phyloP scores from a whole-genome alignment of 2,113 vertebrate species.

The Danio rerio region DNA sequence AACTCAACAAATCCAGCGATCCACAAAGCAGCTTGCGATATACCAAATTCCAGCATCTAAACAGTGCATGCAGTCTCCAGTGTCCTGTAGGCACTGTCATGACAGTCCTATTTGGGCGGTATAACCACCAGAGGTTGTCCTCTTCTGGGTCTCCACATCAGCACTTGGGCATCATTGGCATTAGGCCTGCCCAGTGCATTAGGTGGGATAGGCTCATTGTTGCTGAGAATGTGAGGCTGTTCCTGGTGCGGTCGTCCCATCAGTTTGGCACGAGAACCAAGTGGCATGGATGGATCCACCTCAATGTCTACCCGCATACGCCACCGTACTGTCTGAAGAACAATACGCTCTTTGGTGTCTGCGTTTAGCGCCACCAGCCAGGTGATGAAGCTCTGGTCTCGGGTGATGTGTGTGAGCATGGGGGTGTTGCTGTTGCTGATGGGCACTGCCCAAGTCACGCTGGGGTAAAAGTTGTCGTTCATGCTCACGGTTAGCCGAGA shows the following conservation, averaged over 20 bases:
- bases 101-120: conserved; percentile 81
- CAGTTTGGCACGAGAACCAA: conserved; percentile 84
- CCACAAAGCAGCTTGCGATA: neutral
- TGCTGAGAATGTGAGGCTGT: conserved; percentile 87
- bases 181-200: conserved; percentile 89
- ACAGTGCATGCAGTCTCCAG: conserved; percentile 28
- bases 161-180: conserved; percentile 89
- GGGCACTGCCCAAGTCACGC: conserved; percentile 89
- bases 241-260: conserved; percentile 88
- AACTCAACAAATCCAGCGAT: conserved; percentile 9
- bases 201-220: conserved; percentile 88
- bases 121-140: conserved; percentile 86
- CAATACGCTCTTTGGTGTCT: conserved; percentile 88
- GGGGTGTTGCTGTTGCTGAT: conserved; percentile 88
- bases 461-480: conserved; percentile 94
- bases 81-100: conserved; percentile 13
- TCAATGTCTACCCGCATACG: conserved; percentile 89
- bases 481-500: conserved; percentile 89
- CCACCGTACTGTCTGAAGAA: conserved; percentile 90
- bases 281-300: conserved; percentile 83
- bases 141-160: conserved; percentile 90
- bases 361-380: conserved; percentile 90
- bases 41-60: neutral
- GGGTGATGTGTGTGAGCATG: conserved; percentile 86
- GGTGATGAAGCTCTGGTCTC: conserved; percentile 91